Evolutionary conservation across 2,797 vertebrate genomes (phyloP), one percentile per base, ranked within the genome.

Genomic region (Tinamus major): DNA sequence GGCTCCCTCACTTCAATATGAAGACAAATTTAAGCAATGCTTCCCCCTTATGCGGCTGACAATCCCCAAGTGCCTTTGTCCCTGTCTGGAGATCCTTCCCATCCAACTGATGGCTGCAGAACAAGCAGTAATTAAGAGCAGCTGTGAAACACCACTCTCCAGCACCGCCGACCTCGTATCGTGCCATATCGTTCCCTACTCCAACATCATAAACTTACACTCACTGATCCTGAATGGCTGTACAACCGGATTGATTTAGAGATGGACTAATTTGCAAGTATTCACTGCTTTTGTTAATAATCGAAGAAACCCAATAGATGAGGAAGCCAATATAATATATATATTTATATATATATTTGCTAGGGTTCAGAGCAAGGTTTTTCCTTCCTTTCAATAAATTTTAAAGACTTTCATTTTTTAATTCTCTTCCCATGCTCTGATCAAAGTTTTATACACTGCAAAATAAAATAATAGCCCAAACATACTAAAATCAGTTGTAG

Each of bases 281-380:
- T 90, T 93, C 76, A 68, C 62, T 46, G 26, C 85, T 94, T 71
- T 88, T 92, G 69, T 90, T 90, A 91, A 92, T 67, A 94, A 90
- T 58, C 0, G 0, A 90, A 90, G 56, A 70, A 94, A 85, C 83
- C 84, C 75, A 80, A 90, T 90, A 79, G 53, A 85, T 51, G 71
- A 53, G 61, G 56, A 89, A 92, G 93, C 92, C 95, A 89, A 90
- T 93, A 92, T 92, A 95, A 96, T 79, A 93, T 1, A 67, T 56
- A 35, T 35, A 35, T 94, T 71, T 35, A 35, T 35, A 35, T 35
- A 35, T 35, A 35, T 35, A 35, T 87, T 77, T 71, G 37, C 82
- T 86, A 83, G 64, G 48, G 91, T 92, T 96, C 94, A 96, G 62
- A 69, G 84, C 27, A 58, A 92, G 93, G 81, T 59, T 96, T 85